These are phyloP conservation scores for Pseudomyrmex sp. DNA, from an alignment of 1,140 invertebrate genomes.

Conservation along the genomic window DNA sequence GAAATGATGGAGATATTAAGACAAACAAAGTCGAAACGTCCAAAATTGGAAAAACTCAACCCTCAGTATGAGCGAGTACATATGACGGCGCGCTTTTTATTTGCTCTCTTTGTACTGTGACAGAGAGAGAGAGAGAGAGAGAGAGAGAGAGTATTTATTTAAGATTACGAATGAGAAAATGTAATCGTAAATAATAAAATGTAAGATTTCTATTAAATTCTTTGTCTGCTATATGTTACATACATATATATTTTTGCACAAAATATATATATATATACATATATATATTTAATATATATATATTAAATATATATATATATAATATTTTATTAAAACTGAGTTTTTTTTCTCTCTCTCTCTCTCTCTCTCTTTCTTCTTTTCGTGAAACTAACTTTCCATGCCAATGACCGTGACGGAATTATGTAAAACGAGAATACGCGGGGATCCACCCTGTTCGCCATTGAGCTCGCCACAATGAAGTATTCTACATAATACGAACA, in stretches of 20 bases:
- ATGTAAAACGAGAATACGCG: slow-evolving; percentile 70
- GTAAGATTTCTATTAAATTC: too few species aligned
- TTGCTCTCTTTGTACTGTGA: background rate
- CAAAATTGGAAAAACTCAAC: slow-evolving; percentile 10
- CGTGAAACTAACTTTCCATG: background rate
- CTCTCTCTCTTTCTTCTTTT: background rate
- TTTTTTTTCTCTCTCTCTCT: background rate
- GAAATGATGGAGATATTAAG: slow-evolving; percentile 33
- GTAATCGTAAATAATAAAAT: too few species aligned
- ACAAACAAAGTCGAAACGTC: slow-evolving; percentile 33
- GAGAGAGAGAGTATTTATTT: too few species aligned
- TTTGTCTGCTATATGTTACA: too few species aligned
- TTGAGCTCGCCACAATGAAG: slow-evolving; percentile 66
- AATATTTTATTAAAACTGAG: background rate
- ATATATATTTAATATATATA: too few species aligned
- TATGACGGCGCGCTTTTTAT: slow-evolving; percentile 4
- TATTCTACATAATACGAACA: slow-evolving; percentile 71
- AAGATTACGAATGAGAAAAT: too few species aligned
- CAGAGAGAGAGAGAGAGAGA: too few species aligned
- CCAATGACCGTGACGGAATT: slow-evolving; percentile 51
- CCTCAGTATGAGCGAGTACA: background rate
- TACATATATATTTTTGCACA: too few species aligned
- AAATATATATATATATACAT: too few species aligned
- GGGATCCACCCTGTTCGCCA: slow-evolving; percentile 57
- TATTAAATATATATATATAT: too few species aligned